These are phyloP conservation scores for Zaprionus vittiger DNA, from an alignment of 1,140 invertebrate genomes.

Conservation along the genomic window DNA sequence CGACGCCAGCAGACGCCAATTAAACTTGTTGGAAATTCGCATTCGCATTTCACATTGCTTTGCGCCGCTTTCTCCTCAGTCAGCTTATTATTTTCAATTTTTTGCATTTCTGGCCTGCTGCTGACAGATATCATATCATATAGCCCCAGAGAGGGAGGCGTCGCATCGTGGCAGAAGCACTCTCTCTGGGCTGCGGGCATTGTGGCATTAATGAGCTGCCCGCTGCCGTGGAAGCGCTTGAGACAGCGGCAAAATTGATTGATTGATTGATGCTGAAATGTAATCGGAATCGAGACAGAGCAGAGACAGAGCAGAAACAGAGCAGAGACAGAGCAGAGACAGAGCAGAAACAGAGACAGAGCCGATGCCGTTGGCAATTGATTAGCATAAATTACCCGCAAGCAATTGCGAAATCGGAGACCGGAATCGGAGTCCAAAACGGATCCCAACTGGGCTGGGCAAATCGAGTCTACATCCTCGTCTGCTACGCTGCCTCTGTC, in stretches of 20 bases:
- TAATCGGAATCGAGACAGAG: constrained; percentile 12
- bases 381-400: constrained; percentile 74
- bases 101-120: neutral
- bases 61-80: constrained; percentile 21
- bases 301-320: neutral
- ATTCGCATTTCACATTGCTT: neutral
- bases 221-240: constrained; percentile 39
- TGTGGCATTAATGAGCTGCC: constrained; percentile 59
- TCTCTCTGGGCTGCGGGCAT: constrained; percentile 16
- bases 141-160: neutral
- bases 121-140: constrained; percentile 34
- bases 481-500: no score
- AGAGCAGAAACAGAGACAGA: neutral
- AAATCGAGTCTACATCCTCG: no score
- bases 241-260: constrained; percentile 45
- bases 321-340: neutral
- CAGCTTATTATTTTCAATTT: constrained; percentile 27
- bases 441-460: neutral
- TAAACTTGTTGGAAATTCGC: constrained; percentile 70
- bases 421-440: neutral
- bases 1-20: constrained; percentile 54
- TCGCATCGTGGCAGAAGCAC: neutral
- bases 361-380: constrained; percentile 39
- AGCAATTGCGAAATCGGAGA: constrained; percentile 4
- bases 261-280: constrained; percentile 60